Base-by-base conservation (phyloP, 2,797 vertebrate genomes). In the Orestias chungarensis region DNA sequence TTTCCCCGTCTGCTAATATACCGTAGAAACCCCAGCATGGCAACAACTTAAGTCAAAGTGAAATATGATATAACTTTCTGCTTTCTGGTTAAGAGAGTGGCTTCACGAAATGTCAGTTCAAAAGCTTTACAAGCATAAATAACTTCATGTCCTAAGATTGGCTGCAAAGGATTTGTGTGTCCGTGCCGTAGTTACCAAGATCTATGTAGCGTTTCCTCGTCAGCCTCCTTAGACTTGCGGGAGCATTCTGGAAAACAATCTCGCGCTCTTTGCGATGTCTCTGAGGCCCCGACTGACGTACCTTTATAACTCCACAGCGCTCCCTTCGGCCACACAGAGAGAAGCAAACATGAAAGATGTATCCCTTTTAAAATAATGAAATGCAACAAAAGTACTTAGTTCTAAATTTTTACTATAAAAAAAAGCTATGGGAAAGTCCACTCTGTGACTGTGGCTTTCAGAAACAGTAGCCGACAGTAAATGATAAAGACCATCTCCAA, bases 131-230 rank as follows among this genome's bases (percentile, higher is more conserved):
- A n/a, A n/a, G 25, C 33, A 20, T 31, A 20, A 23, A 61, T 61
- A 61, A n/a, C 5, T 61, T 38, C 33, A 31, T 35, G 57, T 38
- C 4, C 10, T 35, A 61, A 33, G 57, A 61, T 61, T 61, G 33
- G 18, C 35, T 50, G 18, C 42, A 14, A 40, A 14, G 31, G n/a
- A 23, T 38, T 0, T 29, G 35, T 33, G 4, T 23, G 55, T 46
- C 49, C 43, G 12, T 42, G 2, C 54, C 47, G 72, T 75, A 73
- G 91, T 95, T 95, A 99, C 98, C 97, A 38, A 97, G 93, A 90
- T 98, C 96, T 71, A 97, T 84, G 70, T 96, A 96, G 93, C 96
- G 96, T 92, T 98, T 97, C 93, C 97, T 95, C 81, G 95, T 92
- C 88, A 96, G 94, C 89, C 94, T 95, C 78, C 92, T 91, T 4